Evolutionary conservation across 2,888 invertebrate genomes (phyloP), one percentile per base, ranked within the genome.

Genomic region (Lagria hirta): DNA sequence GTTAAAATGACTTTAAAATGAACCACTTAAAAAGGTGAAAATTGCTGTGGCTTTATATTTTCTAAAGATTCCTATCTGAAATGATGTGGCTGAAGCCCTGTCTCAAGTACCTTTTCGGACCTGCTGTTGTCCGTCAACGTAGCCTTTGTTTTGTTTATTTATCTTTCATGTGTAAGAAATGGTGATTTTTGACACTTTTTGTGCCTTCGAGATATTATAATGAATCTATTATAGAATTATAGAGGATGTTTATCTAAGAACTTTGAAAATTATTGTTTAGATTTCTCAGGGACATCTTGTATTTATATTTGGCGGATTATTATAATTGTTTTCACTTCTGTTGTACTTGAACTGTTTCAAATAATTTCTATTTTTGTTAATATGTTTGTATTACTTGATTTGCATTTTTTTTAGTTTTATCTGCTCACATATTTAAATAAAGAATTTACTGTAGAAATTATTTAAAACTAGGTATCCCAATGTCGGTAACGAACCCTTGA

Each of bases 11-110:
- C 42, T 54, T 45, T 36, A 51, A 51, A 54, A 38, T 48, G 45
- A 46, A 52, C 29, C 48, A 48, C 48, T 43, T 38, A 32, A 47
- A 48, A 38, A 48, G 48, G 48, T 48, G 43, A 43, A 48, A 48
- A 48, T 48, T 48, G 43, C 27, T 30, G 32, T 33, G 33, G 38
- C 48, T 38, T 48, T 43, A 34, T 43, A 48, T 20, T 48, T 48
- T 42, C 42, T 43, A 37, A 51, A 61, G 62, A 62, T 62, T 58
- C 49, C 56, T 58, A 63, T 63, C 63, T 59, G 56, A 56, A 61
- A 59, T 55, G 57, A 53, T 51, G 54, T 54, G 52, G 54, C 50
- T 43, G 54, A 57, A 30, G 43, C 29, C 43, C 52, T 48, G 57
- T 59, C 59, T 61, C 55, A 51, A 59, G 60, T 62, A 55, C 55